Conservation (phyloP, 2,797 vertebrate genomes). For the Helicolenus hilgendorfi region DNA sequence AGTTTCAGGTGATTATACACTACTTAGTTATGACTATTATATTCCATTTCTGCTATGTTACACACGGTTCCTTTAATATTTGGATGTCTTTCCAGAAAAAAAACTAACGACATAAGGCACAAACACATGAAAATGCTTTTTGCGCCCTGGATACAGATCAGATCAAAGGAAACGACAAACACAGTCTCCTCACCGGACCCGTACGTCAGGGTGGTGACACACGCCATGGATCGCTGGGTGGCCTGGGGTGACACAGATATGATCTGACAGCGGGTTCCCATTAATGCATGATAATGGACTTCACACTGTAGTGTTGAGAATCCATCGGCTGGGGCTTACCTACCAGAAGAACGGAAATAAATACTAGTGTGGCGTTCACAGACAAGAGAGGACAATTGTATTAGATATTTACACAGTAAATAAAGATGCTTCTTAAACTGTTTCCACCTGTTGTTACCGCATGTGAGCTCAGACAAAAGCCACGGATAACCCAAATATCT, state of each 20-base stretch:
- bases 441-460: conserved; percentile 34
- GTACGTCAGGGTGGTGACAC: conserved; percentile 65
- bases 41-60: too few relatives aligned
- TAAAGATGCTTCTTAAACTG: conserved; percentile 9
- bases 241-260: conserved; percentile 75
- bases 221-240: conserved; percentile 52
- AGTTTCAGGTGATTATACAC: too few relatives aligned
- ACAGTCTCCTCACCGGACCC: conserved; percentile 40
- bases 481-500: background rate
- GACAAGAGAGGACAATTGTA: background rate
- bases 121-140: conserved; percentile 24
- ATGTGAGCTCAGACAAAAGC: background rate
- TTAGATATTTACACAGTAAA: conserved; percentile 3
- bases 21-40: too few relatives aligned
- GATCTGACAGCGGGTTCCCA: conserved; percentile 75
- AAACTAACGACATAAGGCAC: background rate
- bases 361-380: conserved; percentile 27
- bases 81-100: background rate
- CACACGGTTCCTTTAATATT: too few relatives aligned
- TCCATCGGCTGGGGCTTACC: conserved; percentile 42
- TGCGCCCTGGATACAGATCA: conserved; percentile 3
- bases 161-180: conserved; percentile 57
- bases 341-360: conserved; percentile 29
- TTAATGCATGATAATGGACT: conserved; percentile 81
- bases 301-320: conserved; percentile 56